Conservation (phyloP, 2,113 vertebrate genomes). For the Asarcornis scutulata region DNA sequence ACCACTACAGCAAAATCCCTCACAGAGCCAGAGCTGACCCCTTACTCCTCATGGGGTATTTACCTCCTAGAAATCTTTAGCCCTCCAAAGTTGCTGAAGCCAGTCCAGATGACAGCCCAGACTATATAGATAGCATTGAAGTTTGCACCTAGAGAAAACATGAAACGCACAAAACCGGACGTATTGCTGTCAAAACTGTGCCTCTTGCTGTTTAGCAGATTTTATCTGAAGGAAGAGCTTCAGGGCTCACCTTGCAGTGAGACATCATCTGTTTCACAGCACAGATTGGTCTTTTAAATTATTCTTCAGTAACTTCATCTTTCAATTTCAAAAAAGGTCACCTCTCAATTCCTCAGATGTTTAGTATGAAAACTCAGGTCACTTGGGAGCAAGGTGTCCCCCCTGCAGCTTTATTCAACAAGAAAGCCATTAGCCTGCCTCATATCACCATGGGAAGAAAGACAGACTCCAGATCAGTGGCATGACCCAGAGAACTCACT, state of each 20-base stretch:
- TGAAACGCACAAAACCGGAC: background rate
- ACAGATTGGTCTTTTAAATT: background rate
- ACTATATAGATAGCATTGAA: background rate
- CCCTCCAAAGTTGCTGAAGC: background rate
- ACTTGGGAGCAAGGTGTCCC: background rate
- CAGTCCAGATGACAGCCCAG: background rate
- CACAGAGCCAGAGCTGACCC: background rate
- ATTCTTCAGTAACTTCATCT: background rate
- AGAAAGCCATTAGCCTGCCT: background rate
- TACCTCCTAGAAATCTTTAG: background rate
- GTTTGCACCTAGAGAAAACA: background rate
- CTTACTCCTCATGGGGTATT: background rate
- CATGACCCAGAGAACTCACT: background rate
- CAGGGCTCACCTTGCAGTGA: background rate
- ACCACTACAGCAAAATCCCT: background rate
- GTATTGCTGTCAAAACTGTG: background rate
- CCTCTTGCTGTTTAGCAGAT: background rate
- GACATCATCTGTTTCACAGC: background rate
- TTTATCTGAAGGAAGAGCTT: background rate
- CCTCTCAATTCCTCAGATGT: background rate
- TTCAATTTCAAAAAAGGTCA: background rate
- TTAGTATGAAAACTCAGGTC: background rate
- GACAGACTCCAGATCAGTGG: background rate
- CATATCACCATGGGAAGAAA: background rate
- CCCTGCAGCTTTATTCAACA: background rate